phyloP scores from a whole-genome alignment of 2,888 invertebrate genomes.

The Dioctria linearis region DNA sequence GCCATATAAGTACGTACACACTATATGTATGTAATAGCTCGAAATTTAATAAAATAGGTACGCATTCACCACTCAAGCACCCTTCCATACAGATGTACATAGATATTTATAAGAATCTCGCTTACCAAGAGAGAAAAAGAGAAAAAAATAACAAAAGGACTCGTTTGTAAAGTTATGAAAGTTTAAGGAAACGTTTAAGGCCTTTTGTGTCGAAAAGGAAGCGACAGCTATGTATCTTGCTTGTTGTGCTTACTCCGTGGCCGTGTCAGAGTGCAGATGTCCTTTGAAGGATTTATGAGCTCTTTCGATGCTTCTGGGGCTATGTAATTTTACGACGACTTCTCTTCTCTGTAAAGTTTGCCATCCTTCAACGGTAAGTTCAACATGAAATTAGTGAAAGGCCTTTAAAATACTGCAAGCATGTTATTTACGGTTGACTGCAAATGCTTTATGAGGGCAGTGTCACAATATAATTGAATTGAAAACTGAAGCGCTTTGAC shows the following conservation, averaged over 20 bases:
- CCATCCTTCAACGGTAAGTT: slow-evolving; percentile 29
- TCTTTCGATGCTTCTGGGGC: slow-evolving; percentile 16
- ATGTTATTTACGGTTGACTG: slow-evolving; percentile 27
- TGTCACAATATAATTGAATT: slow-evolving; percentile 36
- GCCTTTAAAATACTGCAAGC: slow-evolving; percentile 33
- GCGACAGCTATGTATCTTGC: slow-evolving; percentile 17
- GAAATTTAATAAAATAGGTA: slow-evolving; percentile 17
- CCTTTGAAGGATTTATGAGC: slow-evolving; percentile 50
- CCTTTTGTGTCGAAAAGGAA: slow-evolving; percentile 39
- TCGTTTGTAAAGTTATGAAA: slow-evolving; percentile 48
- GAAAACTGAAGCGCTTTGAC: slow-evolving; percentile 20
- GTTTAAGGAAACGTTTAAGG: slow-evolving; percentile 52
- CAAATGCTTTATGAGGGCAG: slow-evolving; percentile 7
- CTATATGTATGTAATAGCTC: neutral
- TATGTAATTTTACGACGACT: slow-evolving; percentile 51
- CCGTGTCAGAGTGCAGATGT: slow-evolving; percentile 38
- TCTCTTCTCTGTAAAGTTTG: slow-evolving; percentile 36
- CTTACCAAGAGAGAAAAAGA: slow-evolving; percentile 1
- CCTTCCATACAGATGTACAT: neutral
- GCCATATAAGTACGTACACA: no score
- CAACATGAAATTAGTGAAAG: slow-evolving; percentile 25
- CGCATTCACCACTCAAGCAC: neutral
- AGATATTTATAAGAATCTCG: slow-evolving; percentile 8
- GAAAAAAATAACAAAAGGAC: slow-evolving; percentile 42
- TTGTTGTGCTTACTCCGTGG: neutral